A percentile compares a stretch with the other conserved stretches of the same genome.
phyloP scores from a whole-genome alignment of 2,888 invertebrate genomes.

The Nephrotoma guestfalica region DNA sequence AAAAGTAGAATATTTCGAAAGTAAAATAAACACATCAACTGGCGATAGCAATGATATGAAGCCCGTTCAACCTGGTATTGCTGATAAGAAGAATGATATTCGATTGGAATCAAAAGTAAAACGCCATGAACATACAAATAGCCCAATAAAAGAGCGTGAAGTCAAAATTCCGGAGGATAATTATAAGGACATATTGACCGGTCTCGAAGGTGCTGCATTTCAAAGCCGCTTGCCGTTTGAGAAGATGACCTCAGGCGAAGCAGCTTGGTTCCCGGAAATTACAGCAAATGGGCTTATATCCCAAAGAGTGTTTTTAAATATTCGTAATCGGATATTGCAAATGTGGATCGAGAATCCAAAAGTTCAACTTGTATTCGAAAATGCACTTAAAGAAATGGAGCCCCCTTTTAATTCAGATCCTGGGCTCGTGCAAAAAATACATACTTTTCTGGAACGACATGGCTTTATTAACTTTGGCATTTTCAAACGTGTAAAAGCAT shows the following conservation, averaged over 20 bases:
- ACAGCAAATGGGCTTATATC: constrained; percentile 67
- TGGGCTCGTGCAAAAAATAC: constrained; percentile 65
- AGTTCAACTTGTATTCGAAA: constrained; percentile 72
- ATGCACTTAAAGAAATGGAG: constrained; percentile 65
- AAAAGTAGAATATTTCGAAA: constrained; percentile 21
- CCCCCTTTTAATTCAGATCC: constrained; percentile 89
- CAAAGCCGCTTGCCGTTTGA: constrained; percentile 89
- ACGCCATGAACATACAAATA: constrained; percentile 12
- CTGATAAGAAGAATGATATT: constrained; percentile 9
- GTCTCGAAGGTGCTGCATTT: constrained; percentile 80
- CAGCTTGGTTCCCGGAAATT: constrained; percentile 85
- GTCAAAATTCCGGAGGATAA: constrained; percentile 8
- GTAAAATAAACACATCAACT: constrained; percentile 5
- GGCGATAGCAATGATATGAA: constrained; percentile 3
- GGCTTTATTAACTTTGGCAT: constrained; percentile 97
- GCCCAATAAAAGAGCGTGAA: constrained; percentile 12
- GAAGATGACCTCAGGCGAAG: constrained; percentile 87
- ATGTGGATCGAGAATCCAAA: constrained; percentile 95
- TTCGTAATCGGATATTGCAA: constrained; percentile 80
- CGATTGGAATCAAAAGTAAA: constrained; percentile 5
- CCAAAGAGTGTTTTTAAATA: constrained; percentile 78
- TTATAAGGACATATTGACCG: constrained; percentile 25
- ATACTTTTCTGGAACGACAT: constrained; percentile 85
- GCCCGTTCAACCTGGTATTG: neutral
- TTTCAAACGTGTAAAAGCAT: constrained; percentile 71